A percentile compares a stretch with the other conserved stretches of the same genome.
These are phyloP conservation scores for Epiblema foenella DNA, from an alignment of 2,888 invertebrate genomes.

Conservation along the genomic window DNA sequence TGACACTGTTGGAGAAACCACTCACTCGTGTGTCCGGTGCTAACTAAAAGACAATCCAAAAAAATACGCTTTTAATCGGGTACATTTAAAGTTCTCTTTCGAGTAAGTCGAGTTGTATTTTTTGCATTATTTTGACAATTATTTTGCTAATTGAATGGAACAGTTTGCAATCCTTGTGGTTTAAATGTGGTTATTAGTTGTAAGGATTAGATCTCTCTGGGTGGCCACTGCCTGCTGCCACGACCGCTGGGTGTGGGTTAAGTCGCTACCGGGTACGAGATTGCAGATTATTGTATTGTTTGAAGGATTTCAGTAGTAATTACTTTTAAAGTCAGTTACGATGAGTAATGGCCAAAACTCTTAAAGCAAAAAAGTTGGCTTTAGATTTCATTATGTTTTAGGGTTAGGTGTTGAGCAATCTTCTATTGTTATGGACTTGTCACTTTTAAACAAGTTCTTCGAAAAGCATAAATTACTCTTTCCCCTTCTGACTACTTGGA, in stretches of 20 bases:
- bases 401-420: slow-evolving; percentile 29
- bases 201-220: slow-evolving; percentile 26
- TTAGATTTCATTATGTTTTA: neutral
- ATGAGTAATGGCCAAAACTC: neutral
- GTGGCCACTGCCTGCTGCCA: slow-evolving; percentile 4
- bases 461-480: neutral
- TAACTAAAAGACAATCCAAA: neutral
- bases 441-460: neutral
- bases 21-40: slow-evolving; percentile 34
- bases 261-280: slow-evolving; percentile 31
- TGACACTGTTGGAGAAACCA: neutral
- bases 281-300: slow-evolving; percentile 20
- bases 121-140: slow-evolving; percentile 38
- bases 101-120: slow-evolving; percentile 1
- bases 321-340: slow-evolving; percentile 34
- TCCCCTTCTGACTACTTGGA: neutral
- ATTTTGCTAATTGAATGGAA: slow-evolving; percentile 24
- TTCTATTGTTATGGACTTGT: neutral
- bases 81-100: neutral
- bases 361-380: slow-evolving; percentile 16
- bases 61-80: neutral
- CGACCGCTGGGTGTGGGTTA: neutral
- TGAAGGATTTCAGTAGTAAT: slow-evolving; percentile 25
- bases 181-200: slow-evolving; percentile 6
- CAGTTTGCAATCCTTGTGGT: slow-evolving; percentile 10